Percentiles rank a stretch among this genome's conserved stretches.
Evolutionary conservation across 2,888 invertebrate species (phyloP).

Genomic region (Amiota minor): DNA sequence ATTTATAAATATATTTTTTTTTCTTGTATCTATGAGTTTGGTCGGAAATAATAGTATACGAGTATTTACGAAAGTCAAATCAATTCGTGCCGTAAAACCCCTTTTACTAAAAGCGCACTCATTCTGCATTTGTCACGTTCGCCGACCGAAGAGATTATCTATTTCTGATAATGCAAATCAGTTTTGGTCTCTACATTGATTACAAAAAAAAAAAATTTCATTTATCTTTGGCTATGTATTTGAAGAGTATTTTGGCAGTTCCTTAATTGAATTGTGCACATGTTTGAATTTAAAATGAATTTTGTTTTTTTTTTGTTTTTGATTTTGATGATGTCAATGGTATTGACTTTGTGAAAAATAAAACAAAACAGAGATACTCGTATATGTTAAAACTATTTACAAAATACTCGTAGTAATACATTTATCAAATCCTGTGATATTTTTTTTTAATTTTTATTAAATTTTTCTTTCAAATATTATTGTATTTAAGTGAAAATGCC

Average conservation of each 20-base stretch:
- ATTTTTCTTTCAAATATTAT: neutral
- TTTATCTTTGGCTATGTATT: slow-evolving; percentile 24
- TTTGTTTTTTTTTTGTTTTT: no score
- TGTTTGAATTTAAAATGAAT: neutral
- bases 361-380: neutral
- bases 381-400: no score
- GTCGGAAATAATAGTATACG: slow-evolving; percentile 6
- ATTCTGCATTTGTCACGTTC: slow-evolving; percentile 22
- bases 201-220: neutral
- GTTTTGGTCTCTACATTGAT: neutral
- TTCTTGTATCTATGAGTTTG: neutral
- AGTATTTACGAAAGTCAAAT: slow-evolving; percentile 14
- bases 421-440: no score
- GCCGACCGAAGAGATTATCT: slow-evolving; percentile 1
- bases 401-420: no score
- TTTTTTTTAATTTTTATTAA: neutral
- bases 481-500: neutral
- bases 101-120: neutral
- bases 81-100: neutral
- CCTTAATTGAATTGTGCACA: slow-evolving; percentile 18
- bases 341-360: neutral
- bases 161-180: slow-evolving; percentile 18
- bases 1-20: neutral
- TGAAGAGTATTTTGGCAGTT: slow-evolving; percentile 21
- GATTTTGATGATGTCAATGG: neutral